Conservation (phyloP, 2,113 vertebrate genomes). For the Scatophagus argus region DNA sequence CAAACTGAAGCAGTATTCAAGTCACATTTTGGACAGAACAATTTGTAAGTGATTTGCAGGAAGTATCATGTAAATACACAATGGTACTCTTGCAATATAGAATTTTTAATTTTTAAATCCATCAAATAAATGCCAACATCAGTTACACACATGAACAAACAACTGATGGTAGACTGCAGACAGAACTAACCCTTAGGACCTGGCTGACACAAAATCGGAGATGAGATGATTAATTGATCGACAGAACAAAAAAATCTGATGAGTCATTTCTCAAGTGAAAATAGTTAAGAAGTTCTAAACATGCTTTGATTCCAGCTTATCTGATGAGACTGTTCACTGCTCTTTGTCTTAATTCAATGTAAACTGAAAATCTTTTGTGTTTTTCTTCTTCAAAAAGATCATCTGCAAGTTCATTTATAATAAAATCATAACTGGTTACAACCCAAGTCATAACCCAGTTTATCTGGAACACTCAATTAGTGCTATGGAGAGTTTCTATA, state of each 20-base stretch:
- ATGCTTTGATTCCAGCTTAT: not conserved
- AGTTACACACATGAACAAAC: not conserved
- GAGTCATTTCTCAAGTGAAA: not conserved
- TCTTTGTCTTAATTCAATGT: not conserved
- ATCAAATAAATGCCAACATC: not conserved
- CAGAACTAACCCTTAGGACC: not conserved
- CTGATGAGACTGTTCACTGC: not conserved
- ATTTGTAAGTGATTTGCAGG: not conserved
- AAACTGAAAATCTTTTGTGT: not conserved
- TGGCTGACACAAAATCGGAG: not conserved
- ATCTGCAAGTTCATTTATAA: too few species aligned
- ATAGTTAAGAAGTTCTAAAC: too few species aligned
- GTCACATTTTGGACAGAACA: conserved; percentile 1
- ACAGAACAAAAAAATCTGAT: too few species aligned
- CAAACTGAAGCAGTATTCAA: not conserved
- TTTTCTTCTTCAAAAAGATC: too few species aligned
- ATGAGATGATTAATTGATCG: too few species aligned
- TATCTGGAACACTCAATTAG: too few species aligned
- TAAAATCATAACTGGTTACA: too few species aligned
- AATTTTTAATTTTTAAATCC: not conserved
- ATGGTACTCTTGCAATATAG: not conserved
- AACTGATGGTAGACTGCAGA: not conserved
- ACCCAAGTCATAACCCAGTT: too few species aligned
- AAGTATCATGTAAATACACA: not conserved
- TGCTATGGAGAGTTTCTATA: too few species aligned